Evolutionary conservation across 2,888 invertebrate species (phyloP).

Genomic region (Brachylomia viminalis): DNA sequence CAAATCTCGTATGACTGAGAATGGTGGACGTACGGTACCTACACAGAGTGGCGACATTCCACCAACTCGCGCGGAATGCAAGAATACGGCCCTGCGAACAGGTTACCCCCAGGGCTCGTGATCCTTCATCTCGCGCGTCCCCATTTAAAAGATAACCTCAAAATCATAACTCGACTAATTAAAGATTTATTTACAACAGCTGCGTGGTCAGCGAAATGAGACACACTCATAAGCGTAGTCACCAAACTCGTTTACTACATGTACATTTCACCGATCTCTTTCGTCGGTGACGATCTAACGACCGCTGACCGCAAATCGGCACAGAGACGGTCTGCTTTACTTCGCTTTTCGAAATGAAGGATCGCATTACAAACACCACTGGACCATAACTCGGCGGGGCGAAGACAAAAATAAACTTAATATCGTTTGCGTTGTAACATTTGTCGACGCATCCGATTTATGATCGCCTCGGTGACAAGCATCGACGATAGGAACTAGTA

Average conservation of each 20-base stretch:
- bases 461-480: conserved; percentile 86
- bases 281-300: conserved; percentile 85
- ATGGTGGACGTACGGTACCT: conserved; percentile 87
- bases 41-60: conserved; percentile 87
- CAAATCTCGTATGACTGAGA: conserved; percentile 87
- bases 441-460: conserved; percentile 89
- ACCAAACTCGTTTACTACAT: conserved; percentile 84
- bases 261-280: conserved; percentile 86
- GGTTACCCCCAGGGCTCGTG: conserved; percentile 80
- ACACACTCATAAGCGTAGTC: conserved; percentile 73
- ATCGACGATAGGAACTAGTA: conserved; percentile 77
- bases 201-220: conserved; percentile 75
- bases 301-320: conserved; percentile 87
- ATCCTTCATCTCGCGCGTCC: conserved; percentile 81
- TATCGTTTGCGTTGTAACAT: conserved; percentile 89
- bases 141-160: conserved; percentile 82
- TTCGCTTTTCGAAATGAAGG: conserved; percentile 87
- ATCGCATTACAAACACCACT: conserved; percentile 90
- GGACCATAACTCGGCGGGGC: conserved; percentile 90
- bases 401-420: conserved; percentile 91
- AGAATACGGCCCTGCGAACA: conserved; percentile 86
- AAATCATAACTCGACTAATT: conserved; percentile 71
- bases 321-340: conserved; percentile 85
- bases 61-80: conserved; percentile 85
- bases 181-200: conserved; percentile 82